Evolutionary conservation across 2,113 vertebrate species (phyloP), one percentile per base, ranked within the genome.

Genomic region (Aspidoscelis tigris): DNA sequence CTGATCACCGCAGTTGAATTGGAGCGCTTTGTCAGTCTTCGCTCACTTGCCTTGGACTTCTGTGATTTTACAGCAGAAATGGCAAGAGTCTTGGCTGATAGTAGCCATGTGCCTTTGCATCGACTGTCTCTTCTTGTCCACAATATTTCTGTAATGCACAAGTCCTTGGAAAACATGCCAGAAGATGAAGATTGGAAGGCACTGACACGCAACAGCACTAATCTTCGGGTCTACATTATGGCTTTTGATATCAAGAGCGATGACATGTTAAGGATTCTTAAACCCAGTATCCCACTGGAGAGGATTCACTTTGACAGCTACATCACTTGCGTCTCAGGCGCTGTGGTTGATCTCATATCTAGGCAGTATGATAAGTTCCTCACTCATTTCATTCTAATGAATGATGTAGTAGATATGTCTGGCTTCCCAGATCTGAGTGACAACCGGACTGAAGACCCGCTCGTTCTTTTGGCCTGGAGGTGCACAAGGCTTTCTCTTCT

Each of bases 221-320:
- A 98, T 95, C 96, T 99, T 88, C 97, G 98, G 24, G 98, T 99
- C 89, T 99, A 99, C 93, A 93, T 99, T 91, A 98, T 99, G 98
- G 98, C 96, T 76, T 97, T 99, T 93, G 98, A 99, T 93, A 96
- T 99, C 83, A 97, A 97, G 93, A 98, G 96, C 91, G 97, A 97
- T 70, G 97, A 99, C 92, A 97, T 99, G 96, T 94, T 99, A 91
- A 95, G 97, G 92, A 97, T 99, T 94, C 96, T 99, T 80, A 99
- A 99, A 95, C 99, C 99, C 70, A 98, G 98, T 95, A 97, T 99
- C 88, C 99, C 99, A 8, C 93, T 99, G 93, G 98, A 99, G 96
- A 97, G 98, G 90, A 98, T 99, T 94, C 99, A 99, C 91, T 97
- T 99, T 83, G 99, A 99, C 94, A 98, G 98, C 94, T 99, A 98